These are phyloP conservation scores for Arenicola marina DNA, from an alignment of 2,888 invertebrate species.

Conservation along the genomic window DNA sequence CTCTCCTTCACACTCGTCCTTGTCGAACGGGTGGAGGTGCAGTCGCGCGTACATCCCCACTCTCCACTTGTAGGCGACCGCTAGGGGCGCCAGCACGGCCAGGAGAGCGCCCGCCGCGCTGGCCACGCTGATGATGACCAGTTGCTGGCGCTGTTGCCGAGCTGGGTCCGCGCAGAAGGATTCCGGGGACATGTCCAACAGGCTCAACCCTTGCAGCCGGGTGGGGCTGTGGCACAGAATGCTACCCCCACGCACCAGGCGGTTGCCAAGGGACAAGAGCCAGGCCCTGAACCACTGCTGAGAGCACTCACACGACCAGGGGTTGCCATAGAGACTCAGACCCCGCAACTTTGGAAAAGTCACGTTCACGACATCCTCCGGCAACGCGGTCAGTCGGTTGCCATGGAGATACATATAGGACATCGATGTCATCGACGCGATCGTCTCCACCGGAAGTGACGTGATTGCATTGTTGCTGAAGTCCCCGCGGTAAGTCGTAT, in stretches of 20 bases:
- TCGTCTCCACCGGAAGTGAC: not conserved
- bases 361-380: not conserved
- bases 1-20: constrained; percentile 9
- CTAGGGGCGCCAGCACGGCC: not conserved
- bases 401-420: not conserved
- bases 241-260: not conserved
- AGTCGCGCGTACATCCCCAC: not conserved
- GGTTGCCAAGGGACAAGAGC: not conserved
- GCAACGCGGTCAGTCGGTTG: not conserved
- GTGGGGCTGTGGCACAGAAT: not conserved
- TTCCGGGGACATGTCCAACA: not conserved
- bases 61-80: too few relatives aligned
- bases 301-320: not conserved
- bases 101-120: not conserved
- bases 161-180: not conserved
- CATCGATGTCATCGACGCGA: not conserved
- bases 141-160: not conserved
- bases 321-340: not conserved
- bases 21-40: constrained; percentile 9
- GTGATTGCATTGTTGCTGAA: too few relatives aligned
- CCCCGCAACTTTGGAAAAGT: not conserved
- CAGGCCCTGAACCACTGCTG: not conserved
- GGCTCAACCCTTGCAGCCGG: not conserved
- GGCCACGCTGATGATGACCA: not conserved
- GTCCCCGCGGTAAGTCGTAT: too few relatives aligned